Conservation (phyloP, 2,888 invertebrate genomes). For the Spodoptera picta region DNA sequence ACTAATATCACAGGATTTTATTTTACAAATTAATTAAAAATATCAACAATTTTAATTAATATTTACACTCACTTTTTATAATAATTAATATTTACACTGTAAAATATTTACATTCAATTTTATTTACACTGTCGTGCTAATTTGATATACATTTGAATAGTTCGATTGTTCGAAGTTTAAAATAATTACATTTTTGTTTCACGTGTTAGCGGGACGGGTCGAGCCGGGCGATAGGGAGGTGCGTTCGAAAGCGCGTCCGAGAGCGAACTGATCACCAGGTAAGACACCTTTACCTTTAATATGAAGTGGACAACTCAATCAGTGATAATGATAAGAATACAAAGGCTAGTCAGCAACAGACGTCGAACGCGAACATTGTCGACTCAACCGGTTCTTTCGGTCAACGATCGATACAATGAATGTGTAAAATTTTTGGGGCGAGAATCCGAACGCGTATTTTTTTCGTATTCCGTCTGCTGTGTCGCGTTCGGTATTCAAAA, state of each 20-base stretch:
- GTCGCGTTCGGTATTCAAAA: constrained; percentile 15
- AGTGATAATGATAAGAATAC: constrained; percentile 77
- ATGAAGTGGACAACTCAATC: constrained; percentile 81
- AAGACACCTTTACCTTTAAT: constrained; percentile 69
- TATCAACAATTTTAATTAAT: constrained; percentile 49
- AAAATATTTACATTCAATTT: constrained; percentile 67
- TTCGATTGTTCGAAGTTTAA: constrained; percentile 61
- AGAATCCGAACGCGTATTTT: constrained; percentile 33
- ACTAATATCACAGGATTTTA: constrained; percentile 88
- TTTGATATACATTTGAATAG: constrained; percentile 64
- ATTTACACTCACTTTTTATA: constrained; percentile 54
- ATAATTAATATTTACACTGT: constrained; percentile 38
- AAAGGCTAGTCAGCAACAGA: constrained; percentile 58
- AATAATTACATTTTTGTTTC: constrained; percentile 68
- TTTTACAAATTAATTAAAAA: constrained; percentile 64
- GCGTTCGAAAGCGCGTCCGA: constrained; percentile 64
- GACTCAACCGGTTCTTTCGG: constrained; percentile 68
- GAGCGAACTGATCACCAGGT: constrained; percentile 71
- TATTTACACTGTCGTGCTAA: constrained; percentile 69
- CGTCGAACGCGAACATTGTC: constrained; percentile 42
- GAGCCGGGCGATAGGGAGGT: constrained; percentile 58
- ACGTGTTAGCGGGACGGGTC: constrained; percentile 49
- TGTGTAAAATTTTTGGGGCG: constrained; percentile 51
- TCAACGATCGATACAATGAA: constrained; percentile 62
- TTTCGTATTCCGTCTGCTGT: constrained; percentile 27